Evolutionary conservation across 2,888 invertebrate genomes (phyloP).

Genomic region (Eupithecia inturbata): DNA sequence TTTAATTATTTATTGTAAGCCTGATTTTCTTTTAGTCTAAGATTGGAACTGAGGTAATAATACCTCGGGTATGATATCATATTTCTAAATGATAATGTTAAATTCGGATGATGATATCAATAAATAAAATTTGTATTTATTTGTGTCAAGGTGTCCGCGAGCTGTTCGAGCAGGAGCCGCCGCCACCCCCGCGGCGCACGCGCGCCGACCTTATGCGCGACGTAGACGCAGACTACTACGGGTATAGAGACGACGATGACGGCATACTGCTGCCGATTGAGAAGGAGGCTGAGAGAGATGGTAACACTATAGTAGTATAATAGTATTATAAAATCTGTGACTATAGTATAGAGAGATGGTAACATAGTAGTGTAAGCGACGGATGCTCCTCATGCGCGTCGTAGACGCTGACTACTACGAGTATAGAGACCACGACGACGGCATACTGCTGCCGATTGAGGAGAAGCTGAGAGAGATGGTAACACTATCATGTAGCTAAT

Average conservation of each 20-base stretch:
- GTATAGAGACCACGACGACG: constrained; percentile 99
- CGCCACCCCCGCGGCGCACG: constrained; percentile 94
- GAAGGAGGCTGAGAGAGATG: constrained; percentile 89
- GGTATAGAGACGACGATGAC: constrained; percentile 99
- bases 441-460: constrained; percentile 95
- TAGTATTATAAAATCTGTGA: too few relatives aligned
- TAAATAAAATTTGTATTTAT: neutral
- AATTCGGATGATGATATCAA: too few relatives aligned
- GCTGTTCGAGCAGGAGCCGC: constrained; percentile 97
- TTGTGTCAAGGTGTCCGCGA: constrained; percentile 91
- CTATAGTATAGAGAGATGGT: too few relatives aligned
- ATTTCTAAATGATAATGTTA: too few relatives aligned
- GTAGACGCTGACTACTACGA: constrained; percentile 99
- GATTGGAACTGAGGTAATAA: too few relatives aligned
- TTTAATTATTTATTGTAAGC: too few relatives aligned
- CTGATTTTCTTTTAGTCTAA: too few relatives aligned
- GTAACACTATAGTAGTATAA: constrained; percentile 69
- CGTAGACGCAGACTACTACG: constrained; percentile 99
- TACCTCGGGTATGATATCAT: too few relatives aligned
- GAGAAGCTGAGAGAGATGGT: constrained; percentile 89
- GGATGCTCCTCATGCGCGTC: constrained; percentile 97
- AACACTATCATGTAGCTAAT: neutral
- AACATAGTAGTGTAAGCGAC: too few relatives aligned
- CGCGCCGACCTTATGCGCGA: constrained; percentile 98
- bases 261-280: constrained; percentile 96